Evolutionary conservation across 2,113 vertebrate species (phyloP).

Genomic region (Saimiri boliviensis): DNA sequence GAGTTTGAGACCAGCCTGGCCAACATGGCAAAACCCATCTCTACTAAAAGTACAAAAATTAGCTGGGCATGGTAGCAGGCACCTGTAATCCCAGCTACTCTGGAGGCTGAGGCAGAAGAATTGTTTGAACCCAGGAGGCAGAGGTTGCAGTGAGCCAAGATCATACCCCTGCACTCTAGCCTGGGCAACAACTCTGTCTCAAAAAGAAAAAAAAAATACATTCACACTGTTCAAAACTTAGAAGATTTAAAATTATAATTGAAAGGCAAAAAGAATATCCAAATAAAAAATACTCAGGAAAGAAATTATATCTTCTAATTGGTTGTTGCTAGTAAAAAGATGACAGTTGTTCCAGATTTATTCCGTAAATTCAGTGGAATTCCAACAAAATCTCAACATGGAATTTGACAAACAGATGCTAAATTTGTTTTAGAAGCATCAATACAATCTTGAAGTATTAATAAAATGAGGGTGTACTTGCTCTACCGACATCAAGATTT

Average conservation of each 20-base stretch:
- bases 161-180: too few relatives aligned
- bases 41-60: too few relatives aligned
- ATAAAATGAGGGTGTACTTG: neutral
- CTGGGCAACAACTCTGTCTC: too few relatives aligned
- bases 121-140: too few relatives aligned
- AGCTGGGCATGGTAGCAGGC: too few relatives aligned
- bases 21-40: too few relatives aligned
- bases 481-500: neutral
- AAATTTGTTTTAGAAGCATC: slow-evolving; percentile 31
- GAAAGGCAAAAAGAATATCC: neutral
- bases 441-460: neutral
- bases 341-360: neutral
- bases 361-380: neutral
- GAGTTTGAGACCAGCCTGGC: too few relatives aligned
- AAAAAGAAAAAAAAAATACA: too few relatives aligned
- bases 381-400: neutral
- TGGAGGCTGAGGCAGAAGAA: too few relatives aligned
- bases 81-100: too few relatives aligned
- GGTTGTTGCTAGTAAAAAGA: neutral
- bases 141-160: too few relatives aligned
- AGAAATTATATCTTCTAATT: neutral
- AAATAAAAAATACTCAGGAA: neutral
- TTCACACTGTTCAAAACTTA: neutral
- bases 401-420: neutral
- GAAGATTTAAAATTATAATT: slow-evolving; percentile 17